Evolutionary conservation across 92 coral and sea anemone genomes (phyloP).

Genomic region (Phenganax stokvisi): DNA sequence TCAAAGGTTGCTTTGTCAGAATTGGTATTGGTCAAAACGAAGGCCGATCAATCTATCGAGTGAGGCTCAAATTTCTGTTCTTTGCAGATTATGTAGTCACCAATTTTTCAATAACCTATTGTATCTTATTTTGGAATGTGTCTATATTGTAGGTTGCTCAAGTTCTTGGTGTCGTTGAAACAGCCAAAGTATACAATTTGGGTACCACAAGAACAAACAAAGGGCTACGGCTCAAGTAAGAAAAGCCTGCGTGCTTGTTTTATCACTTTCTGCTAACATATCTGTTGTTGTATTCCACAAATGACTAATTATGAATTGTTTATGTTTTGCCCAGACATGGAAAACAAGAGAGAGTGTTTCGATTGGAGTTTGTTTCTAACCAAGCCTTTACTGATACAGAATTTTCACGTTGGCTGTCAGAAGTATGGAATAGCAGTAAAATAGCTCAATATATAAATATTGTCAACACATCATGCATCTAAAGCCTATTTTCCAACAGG

Average conservation of each 20-base stretch:
- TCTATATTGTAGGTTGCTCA: conserved; percentile 67
- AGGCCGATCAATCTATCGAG: conserved; percentile 92
- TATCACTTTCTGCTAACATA: too few relatives aligned
- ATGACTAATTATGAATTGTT: background rate
- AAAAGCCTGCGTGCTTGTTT: background rate
- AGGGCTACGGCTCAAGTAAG: conserved; percentile 79
- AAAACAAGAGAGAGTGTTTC: conserved; percentile 83
- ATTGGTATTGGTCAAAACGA: conserved; percentile 95
- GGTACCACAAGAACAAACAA: conserved; percentile 93
- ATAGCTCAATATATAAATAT: background rate
- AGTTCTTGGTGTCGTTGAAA: conserved; percentile 87
- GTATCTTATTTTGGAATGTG: background rate
- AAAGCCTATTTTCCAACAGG: background rate
- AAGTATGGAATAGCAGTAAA: conserved; percentile 43
- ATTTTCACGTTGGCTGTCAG: conserved; percentile 80
- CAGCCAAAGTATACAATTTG: conserved; percentile 80
- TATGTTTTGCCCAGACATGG: conserved; percentile 62
- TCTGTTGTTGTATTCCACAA: too few relatives aligned
- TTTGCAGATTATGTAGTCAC: background rate
- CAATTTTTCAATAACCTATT: background rate
- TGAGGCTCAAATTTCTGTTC: conserved; percentile 21
- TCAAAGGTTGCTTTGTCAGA: conserved; percentile 79
- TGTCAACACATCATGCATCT: background rate
- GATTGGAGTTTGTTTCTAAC: conserved; percentile 97
- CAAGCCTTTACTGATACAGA: conserved; percentile 86